Percentiles rank a stretch among this genome's conserved stretches.
Conservation (phyloP, 2,888 invertebrate species). For the Lepetodrilus schrolli region DNA sequence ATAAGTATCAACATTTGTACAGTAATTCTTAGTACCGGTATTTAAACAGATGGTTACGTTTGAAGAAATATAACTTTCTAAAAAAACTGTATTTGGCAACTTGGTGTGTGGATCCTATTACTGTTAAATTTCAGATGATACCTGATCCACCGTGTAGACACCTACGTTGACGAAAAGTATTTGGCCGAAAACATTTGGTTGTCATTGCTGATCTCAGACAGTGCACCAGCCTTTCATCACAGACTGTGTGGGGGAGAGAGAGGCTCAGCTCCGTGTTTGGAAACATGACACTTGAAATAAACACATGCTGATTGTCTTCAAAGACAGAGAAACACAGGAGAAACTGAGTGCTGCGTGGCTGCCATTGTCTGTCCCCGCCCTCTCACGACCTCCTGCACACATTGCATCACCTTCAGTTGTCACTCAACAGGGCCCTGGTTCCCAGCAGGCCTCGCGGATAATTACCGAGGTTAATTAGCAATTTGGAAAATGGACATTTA, state of each 20-base stretch:
- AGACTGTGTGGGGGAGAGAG: not conserved
- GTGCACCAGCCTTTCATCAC: no score
- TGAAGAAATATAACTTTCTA: no score
- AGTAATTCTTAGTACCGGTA: no score
- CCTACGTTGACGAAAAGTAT: not conserved
- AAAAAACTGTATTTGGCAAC: no score
- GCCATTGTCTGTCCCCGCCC: not conserved
- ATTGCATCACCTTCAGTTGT: not conserved
- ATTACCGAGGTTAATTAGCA: conserved; percentile 12
- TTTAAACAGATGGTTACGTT: no score
- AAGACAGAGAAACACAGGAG: not conserved
- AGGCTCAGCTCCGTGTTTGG: not conserved
- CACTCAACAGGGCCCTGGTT: not conserved
- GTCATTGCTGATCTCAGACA: not conserved
- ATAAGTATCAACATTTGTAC: no score
- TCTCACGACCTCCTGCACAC: not conserved
- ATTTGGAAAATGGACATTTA: conserved; percentile 4
- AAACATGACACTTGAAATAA: conserved; percentile 4
- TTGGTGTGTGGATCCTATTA: no score
- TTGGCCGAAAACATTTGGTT: not conserved
- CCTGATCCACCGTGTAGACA: not conserved
- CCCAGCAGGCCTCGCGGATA: not conserved
- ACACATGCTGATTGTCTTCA: conserved; percentile 22
- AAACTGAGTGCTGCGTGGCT: no score
- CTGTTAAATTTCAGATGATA: not conserved